phyloP scores from a whole-genome alignment of 2,113 vertebrate genomes.

The Epinephelus fuscoguttatus region DNA sequence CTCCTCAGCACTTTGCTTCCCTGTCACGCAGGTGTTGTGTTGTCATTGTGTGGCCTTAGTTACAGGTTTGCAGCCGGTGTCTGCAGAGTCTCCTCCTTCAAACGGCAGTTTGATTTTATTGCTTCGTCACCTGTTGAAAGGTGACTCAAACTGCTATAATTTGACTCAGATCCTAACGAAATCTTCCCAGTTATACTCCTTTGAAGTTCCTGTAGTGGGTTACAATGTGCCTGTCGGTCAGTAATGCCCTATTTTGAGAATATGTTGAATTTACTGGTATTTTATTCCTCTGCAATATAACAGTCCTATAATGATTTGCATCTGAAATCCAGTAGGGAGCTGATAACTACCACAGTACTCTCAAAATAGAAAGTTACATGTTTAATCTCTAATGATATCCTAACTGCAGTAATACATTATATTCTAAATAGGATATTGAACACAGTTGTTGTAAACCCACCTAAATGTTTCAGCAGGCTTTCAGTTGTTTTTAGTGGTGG shows the following conservation, averaged over 20 bases:
- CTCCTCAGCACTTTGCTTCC: neutral
- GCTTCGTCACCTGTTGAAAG: slow-evolving; percentile 79
- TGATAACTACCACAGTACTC: neutral
- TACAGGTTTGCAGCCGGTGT: neutral
- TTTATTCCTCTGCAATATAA: neutral
- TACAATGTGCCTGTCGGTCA: neutral
- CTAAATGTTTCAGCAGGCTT: slow-evolving; percentile 27
- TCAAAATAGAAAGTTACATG: neutral
- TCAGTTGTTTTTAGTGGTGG: slow-evolving; percentile 25
- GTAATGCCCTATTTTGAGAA: neutral
- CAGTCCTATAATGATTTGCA: neutral
- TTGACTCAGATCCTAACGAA: neutral
- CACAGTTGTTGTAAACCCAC: slow-evolving; percentile 2
- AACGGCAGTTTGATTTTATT: slow-evolving; percentile 19
- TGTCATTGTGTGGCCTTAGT: slow-evolving; percentile 30
- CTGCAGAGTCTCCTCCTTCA: neutral
- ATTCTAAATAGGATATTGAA: neutral
- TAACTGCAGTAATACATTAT: no score
- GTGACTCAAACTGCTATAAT: slow-evolving; percentile 12
- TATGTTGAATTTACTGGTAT: neutral
- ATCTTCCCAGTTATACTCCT: neutral
- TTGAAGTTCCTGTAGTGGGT: neutral
- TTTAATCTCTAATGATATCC: neutral
- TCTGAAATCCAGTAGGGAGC: neutral
- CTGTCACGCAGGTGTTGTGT: slow-evolving; percentile 32